A percentile compares a stretch with the other conserved stretches of the same genome.
phyloP scores from a whole-genome alignment of 2,797 vertebrate genomes.

The Menidia menidia region DNA sequence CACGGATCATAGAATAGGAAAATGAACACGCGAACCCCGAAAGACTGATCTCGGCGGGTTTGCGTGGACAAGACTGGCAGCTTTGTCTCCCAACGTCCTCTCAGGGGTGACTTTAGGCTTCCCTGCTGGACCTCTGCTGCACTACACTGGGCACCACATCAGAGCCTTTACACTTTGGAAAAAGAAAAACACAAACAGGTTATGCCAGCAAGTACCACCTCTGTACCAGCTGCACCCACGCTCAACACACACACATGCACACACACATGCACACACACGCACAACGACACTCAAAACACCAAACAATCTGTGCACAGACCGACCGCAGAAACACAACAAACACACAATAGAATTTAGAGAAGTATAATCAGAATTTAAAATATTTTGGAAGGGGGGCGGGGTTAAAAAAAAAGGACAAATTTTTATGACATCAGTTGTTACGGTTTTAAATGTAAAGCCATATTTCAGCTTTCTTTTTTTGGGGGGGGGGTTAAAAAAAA shows the following conservation, averaged over 20 bases:
- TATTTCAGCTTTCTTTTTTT: constrained; percentile 76
- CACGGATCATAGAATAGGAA: constrained; percentile 57
- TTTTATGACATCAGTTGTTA: constrained; percentile 72
- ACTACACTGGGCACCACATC: constrained; percentile 74
- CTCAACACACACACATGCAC: constrained; percentile 52
- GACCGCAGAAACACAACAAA: constrained; percentile 38
- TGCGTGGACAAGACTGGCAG: constrained; percentile 73
- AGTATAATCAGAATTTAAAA: constrained; percentile 53
- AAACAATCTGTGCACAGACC: constrained; percentile 59
- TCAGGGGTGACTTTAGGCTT: constrained; percentile 51
- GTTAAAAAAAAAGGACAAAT: constrained; percentile 6
- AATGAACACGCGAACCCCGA: constrained; percentile 56
- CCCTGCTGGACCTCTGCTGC: constrained; percentile 72
- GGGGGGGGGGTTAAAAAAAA: background rate
- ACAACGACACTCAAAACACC: constrained; percentile 24
- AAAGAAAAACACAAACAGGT: constrained; percentile 61
- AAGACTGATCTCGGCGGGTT: constrained; percentile 70
- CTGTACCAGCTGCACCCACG: constrained; percentile 78
- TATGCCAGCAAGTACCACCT: constrained; percentile 78
- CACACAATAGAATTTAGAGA: constrained; percentile 58
- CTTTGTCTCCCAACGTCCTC: constrained; percentile 66
- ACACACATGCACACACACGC: constrained; percentile 21
- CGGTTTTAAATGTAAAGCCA: constrained; percentile 84
- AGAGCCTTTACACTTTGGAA: constrained; percentile 74
- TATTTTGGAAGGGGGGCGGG: constrained; percentile 27